phyloP scores from a whole-genome alignment of 2,113 vertebrate genomes.

The Microcebus tavaratra region DNA sequence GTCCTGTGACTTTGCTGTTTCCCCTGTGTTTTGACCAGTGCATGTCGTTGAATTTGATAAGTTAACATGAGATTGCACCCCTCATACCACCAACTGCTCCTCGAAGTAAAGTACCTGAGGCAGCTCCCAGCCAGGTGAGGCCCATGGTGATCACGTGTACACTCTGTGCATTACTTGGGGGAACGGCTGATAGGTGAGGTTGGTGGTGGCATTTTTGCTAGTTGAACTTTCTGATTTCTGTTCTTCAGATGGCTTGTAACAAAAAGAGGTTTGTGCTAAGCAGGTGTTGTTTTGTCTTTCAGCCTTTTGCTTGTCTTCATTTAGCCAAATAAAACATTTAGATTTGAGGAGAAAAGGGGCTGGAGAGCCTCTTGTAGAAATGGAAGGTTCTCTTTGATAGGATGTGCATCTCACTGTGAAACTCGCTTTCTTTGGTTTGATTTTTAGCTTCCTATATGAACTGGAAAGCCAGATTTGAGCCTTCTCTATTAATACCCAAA shows the following conservation, averaged over 20 bases:
- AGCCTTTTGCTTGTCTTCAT: neutral
- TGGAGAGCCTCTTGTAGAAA: neutral
- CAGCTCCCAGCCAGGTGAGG: no score
- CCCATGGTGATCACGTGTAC: accelerated
- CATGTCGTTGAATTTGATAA: neutral
- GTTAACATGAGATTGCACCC: neutral
- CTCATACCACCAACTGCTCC: no score
- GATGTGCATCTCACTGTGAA: neutral
- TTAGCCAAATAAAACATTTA: neutral
- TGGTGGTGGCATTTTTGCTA: neutral
- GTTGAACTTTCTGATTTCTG: neutral
- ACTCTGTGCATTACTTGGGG: neutral
- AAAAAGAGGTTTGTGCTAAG: neutral
- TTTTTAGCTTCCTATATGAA: neutral
- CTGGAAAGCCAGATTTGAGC: neutral
- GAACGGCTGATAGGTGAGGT: neutral
- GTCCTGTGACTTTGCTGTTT: no score
- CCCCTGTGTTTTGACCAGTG: neutral
- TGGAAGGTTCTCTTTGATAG: neutral
- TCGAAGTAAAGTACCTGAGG: neutral
- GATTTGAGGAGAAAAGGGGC: neutral
- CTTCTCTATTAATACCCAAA: neutral
- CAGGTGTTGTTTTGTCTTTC: neutral
- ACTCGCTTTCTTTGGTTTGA: neutral
- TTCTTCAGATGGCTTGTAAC: neutral